Percentiles rank a stretch among this genome's conserved stretches.
Conservation (phyloP, 2,797 vertebrate genomes). For the Bryconaethiops microstoma region DNA sequence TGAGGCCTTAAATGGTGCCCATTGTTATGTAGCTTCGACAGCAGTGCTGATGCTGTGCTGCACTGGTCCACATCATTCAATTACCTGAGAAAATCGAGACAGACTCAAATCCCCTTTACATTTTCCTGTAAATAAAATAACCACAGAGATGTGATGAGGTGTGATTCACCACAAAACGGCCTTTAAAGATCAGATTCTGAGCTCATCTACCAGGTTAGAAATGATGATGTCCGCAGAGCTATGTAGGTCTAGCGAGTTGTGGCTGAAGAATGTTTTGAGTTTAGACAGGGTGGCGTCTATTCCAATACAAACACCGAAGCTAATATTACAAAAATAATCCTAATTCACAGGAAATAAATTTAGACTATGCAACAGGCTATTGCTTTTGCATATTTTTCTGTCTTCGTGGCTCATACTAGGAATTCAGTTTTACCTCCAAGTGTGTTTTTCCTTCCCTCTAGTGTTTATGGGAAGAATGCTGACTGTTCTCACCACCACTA, state of each 20-base stretch:
- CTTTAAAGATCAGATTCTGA: background rate
- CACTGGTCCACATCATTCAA: background rate
- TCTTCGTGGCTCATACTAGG: background rate
- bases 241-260: background rate
- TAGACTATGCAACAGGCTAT: background rate
- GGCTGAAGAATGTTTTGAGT: constrained; percentile 6
- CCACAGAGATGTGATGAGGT: background rate
- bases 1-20: no score
- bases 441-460: background rate
- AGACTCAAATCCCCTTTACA: background rate
- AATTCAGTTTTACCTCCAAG: background rate
- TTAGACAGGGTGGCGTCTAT: background rate
- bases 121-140: constrained; percentile 2
- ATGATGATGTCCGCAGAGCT: background rate
- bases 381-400: background rate
- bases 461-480: background rate
- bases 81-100: background rate
- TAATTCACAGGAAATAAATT: background rate
- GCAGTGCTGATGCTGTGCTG: background rate
- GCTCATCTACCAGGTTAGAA: constrained; percentile 11
- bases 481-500: background rate
- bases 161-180: background rate
- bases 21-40: no score
- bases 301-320: background rate
- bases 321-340: background rate